A percentile compares a stretch with the other conserved stretches of the same genome.
phyloP scores from a whole-genome alignment of 2,888 invertebrate genomes.

The Pammene fasciana region DNA sequence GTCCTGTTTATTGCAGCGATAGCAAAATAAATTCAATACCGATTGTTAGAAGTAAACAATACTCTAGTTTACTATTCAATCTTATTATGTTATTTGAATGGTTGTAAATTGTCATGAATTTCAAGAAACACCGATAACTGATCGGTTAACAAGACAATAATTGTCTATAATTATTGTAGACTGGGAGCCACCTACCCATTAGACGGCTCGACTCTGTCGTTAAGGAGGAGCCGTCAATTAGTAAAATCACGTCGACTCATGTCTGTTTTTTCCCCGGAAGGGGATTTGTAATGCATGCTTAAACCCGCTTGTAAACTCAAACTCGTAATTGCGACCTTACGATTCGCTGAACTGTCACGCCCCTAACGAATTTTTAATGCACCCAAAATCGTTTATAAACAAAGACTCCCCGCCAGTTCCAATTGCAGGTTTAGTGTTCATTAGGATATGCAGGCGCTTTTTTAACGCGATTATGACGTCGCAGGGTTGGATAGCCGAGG shows the following conservation, averaged over 20 bases:
- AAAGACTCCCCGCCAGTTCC: slow-evolving; percentile 66
- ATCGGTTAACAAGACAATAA: slow-evolving; percentile 50
- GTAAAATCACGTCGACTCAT: slow-evolving; percentile 54
- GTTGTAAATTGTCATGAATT: slow-evolving; percentile 9
- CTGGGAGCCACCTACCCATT: slow-evolving; percentile 38
- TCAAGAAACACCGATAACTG: slow-evolving; percentile 33
- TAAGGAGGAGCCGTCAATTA: slow-evolving; percentile 67
- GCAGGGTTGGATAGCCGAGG: slow-evolving; percentile 71
- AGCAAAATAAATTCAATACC: slow-evolving; percentile 25
- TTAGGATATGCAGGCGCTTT: slow-evolving; percentile 80
- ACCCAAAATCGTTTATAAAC: slow-evolving; percentile 70
- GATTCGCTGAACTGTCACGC: slow-evolving; percentile 70
- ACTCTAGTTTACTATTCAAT: slow-evolving; percentile 11
- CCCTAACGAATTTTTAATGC: slow-evolving; percentile 74
- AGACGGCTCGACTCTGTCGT: slow-evolving; percentile 59
- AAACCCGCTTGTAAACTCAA: slow-evolving; percentile 62
- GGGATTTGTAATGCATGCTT: slow-evolving; percentile 63
- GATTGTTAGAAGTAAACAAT: slow-evolving; percentile 14
- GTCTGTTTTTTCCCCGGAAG: slow-evolving; percentile 61
- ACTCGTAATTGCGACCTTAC: slow-evolving; percentile 75
- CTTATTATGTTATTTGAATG: background rate
- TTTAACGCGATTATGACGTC: slow-evolving; percentile 81
- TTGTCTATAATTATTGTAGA: slow-evolving; percentile 49
- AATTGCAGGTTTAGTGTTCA: slow-evolving; percentile 80
- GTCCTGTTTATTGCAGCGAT: slow-evolving; percentile 25